A percentile compares a stretch with the other conserved stretches of the same genome.
Conservation (phyloP, 1,140 invertebrate genomes). For the Tyrophagus putrescentiae region DNA sequence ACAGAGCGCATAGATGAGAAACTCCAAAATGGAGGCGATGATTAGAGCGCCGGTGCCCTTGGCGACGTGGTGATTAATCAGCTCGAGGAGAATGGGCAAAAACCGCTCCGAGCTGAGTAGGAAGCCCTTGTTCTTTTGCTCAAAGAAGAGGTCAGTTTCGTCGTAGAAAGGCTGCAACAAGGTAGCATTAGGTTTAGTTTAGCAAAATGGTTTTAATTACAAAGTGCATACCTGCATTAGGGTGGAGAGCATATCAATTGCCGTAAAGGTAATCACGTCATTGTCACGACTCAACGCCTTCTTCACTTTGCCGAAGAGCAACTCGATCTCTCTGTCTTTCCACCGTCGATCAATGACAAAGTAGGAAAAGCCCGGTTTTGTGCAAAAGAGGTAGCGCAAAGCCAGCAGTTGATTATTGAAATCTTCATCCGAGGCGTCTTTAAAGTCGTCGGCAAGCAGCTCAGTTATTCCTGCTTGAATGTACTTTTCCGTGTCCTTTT, state of each 20-base stretch:
- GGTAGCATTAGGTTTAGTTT: constrained; percentile 9
- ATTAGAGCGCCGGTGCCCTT: constrained; percentile 51
- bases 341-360: constrained; percentile 75
- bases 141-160: constrained; percentile 80
- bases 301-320: constrained; percentile 77
- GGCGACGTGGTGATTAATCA: constrained; percentile 83
- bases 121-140: constrained; percentile 93
- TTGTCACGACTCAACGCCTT: constrained; percentile 74
- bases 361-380: constrained; percentile 89
- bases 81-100: constrained; percentile 77
- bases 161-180: constrained; percentile 72
- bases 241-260: constrained; percentile 90
- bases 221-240: constrained; percentile 60
- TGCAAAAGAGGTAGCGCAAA: constrained; percentile 75
- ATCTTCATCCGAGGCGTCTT: constrained; percentile 46
- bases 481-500: constrained; percentile 64
- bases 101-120: constrained; percentile 81
- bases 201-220: constrained; percentile 14
- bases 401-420: constrained; percentile 88
- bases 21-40: constrained; percentile 82
- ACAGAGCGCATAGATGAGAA: constrained; percentile 94
- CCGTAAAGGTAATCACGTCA: constrained; percentile 80
- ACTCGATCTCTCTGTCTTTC: constrained; percentile 47
- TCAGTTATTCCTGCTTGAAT: constrained; percentile 51
- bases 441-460: constrained; percentile 54